These are phyloP conservation scores for Mionectes olivaceus DNA, from an alignment of 2,797 vertebrate genomes.

Conservation along the genomic window DNA sequence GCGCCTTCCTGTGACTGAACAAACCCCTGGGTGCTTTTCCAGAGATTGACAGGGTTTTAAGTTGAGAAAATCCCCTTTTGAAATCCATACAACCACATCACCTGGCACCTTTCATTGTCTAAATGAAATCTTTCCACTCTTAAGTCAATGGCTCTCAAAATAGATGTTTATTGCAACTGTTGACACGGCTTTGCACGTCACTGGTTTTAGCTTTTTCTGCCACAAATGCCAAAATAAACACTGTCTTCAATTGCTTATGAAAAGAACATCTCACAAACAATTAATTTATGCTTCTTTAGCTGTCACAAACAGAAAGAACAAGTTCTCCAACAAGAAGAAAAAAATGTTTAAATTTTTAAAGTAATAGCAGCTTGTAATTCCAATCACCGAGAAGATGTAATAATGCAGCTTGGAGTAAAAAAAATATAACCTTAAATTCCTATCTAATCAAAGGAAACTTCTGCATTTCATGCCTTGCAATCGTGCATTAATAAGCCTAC, in stretches of 20 bases:
- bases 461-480: not conserved
- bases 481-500: not conserved
- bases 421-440: not conserved
- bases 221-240: slow-evolving; percentile 3
- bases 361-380: not conserved
- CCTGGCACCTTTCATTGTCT: not conserved
- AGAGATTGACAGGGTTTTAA: not conserved
- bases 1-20: not conserved
- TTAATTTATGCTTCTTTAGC: not conserved
- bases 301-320: not conserved
- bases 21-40: not conserved
- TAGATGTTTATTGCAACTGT: not conserved
- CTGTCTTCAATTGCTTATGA: not conserved
- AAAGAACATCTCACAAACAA: not conserved
- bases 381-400: not conserved
- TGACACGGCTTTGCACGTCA: not conserved
- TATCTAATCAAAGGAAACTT: not conserved
- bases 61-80: not conserved
- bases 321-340: not conserved
- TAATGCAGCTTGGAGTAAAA: not conserved
- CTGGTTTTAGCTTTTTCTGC: not conserved
- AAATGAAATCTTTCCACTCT: not conserved
- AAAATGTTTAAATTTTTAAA: not conserved
- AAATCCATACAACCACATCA: not conserved
- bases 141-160: not conserved